Percentiles rank a stretch among this genome's conserved stretches.
These are phyloP conservation scores for Melipona quadrifasciata DNA, from an alignment of 1,140 invertebrate genomes.

Conservation along the genomic window DNA sequence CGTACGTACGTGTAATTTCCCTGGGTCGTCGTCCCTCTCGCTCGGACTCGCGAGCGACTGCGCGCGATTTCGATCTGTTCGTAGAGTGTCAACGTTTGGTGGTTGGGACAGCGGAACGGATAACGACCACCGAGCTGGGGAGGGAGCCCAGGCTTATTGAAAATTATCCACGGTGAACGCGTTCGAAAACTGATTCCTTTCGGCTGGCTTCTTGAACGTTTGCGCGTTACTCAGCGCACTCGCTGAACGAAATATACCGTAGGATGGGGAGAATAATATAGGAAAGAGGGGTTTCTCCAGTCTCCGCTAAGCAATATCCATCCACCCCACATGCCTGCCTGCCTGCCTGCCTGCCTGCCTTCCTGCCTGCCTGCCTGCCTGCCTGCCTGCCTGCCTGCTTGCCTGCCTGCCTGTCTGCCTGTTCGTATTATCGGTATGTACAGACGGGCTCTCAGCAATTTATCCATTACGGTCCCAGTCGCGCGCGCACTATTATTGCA, in stretches of 20 bases:
- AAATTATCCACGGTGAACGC: constrained; percentile 20
- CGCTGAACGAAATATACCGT: constrained; percentile 69
- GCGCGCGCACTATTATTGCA: constrained; percentile 79
- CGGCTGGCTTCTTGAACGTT: constrained; percentile 57
- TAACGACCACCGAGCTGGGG: neutral
- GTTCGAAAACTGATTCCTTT: constrained; percentile 30
- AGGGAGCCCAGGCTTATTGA: neutral
- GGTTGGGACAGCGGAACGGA: neutral
- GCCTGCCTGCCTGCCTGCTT: constrained; percentile 71
- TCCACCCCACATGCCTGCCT: constrained; percentile 78
- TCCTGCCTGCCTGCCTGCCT: no score
- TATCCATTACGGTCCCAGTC: constrained; percentile 80
- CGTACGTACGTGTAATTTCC: neutral
- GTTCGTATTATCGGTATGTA: constrained; percentile 79
- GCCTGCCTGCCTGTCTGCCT: constrained; percentile 72
- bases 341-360: constrained; percentile 70
- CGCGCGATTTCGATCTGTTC: neutral
- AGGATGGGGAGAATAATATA: constrained; percentile 79
- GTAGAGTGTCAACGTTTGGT: neutral
- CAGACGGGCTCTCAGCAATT: constrained; percentile 79
- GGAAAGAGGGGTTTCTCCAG: constrained; percentile 74
- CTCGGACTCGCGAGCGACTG: no score
- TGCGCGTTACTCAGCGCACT: constrained; percentile 65
- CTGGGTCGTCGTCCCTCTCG: neutral
- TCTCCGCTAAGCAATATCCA: constrained; percentile 81